Percentiles rank a stretch among this genome's conserved stretches.
Conservation (phyloP, 1,140 invertebrate species). For the Maconellicoccus hirsutus region DNA sequence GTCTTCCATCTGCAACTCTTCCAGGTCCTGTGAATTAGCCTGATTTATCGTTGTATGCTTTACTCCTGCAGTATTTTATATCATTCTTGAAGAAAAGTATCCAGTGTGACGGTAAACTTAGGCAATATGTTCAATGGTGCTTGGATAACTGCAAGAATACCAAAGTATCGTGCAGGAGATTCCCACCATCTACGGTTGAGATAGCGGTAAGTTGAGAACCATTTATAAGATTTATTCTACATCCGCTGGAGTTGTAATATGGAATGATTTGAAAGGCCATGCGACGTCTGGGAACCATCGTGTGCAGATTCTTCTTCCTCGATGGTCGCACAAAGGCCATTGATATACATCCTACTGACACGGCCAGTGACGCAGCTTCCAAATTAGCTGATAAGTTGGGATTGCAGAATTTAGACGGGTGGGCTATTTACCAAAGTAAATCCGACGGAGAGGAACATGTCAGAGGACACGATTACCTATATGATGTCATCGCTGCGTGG, state of each 20-base stretch:
- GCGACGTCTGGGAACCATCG: constrained; percentile 77
- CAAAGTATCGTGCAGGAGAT: constrained; percentile 63
- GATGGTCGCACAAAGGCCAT: constrained; percentile 91
- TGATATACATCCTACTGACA: constrained; percentile 88
- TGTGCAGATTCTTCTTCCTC: constrained; percentile 89
- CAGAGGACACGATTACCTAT: constrained; percentile 82
- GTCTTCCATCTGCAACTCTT: too few relatives aligned
- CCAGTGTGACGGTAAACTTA: constrained; percentile 52
- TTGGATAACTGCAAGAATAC: constrained; percentile 82
- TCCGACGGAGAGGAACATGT: constrained; percentile 82
- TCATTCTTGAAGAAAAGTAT: constrained; percentile 65
- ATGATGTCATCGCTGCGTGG: constrained; percentile 89
- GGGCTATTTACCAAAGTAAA: constrained; percentile 82
- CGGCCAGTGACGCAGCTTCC: constrained; percentile 74
- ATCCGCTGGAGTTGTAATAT: background rate
- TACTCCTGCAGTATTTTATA: constrained; percentile 49
- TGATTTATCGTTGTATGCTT: background rate
- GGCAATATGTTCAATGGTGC: constrained; percentile 87
- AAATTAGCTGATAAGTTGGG: constrained; percentile 82
- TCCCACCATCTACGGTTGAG: constrained; percentile 83
- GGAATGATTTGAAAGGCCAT: constrained; percentile 51
- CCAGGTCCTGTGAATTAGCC: background rate
- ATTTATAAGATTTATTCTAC: too few relatives aligned
- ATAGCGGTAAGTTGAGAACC: constrained; percentile 56
- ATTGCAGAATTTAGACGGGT: constrained; percentile 71